phyloP scores from a whole-genome alignment of 2,113 vertebrate species.

The Cynopterus brachyotis region DNA sequence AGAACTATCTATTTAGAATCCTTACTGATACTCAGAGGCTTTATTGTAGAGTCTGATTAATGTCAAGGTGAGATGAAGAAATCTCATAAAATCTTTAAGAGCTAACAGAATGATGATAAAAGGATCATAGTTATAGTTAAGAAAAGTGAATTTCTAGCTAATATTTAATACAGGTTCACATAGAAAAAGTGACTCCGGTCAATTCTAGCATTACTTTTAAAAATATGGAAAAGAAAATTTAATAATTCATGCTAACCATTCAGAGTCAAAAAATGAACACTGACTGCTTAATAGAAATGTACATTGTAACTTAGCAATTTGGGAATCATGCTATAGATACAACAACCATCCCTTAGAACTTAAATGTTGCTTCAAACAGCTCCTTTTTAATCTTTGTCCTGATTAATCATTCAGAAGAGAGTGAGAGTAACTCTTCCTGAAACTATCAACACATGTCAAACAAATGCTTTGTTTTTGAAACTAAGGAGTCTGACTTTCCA shows the following conservation, averaged over 20 bases:
- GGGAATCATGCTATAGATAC: no score
- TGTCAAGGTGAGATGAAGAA: neutral
- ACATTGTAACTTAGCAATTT: neutral
- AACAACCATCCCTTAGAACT: accelerated
- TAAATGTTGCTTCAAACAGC: neutral
- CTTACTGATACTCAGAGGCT: neutral
- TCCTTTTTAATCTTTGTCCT: neutral
- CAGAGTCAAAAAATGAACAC: neutral
- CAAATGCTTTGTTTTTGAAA: neutral
- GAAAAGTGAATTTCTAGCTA: neutral
- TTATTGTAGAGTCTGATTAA: neutral
- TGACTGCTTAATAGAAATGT: neutral
- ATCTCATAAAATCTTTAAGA: neutral
- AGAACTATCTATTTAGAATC: accelerated
- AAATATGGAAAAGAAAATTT: neutral
- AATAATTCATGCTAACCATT: neutral
- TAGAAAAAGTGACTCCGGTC: neutral
- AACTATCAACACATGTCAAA: neutral
- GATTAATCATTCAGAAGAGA: neutral
- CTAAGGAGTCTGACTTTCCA: neutral
- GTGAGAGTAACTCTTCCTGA: neutral
- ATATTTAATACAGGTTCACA: neutral
- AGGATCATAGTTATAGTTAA: neutral
- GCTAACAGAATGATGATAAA: neutral
- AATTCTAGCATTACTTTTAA: neutral